Percentiles rank a stretch among this genome's conserved stretches.
These are phyloP conservation scores for Pangasianodon gigas DNA, from an alignment of 2,113 vertebrate genomes.

Conservation along the genomic window DNA sequence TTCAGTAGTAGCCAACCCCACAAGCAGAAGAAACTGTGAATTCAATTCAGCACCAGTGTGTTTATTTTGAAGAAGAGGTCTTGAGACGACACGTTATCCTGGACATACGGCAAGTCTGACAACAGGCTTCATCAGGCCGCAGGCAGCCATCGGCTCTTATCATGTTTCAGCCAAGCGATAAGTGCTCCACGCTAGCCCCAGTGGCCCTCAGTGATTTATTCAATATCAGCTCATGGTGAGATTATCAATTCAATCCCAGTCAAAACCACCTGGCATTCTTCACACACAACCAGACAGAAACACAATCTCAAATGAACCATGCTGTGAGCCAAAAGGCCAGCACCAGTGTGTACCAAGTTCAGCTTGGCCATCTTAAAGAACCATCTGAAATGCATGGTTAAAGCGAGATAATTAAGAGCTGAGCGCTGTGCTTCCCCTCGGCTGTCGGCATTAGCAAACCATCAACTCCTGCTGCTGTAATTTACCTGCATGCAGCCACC, in stretches of 20 bases:
- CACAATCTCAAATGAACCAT: background rate
- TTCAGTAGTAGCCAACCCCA: background rate
- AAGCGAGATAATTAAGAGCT: conserved; percentile 47
- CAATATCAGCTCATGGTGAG: conserved; percentile 34
- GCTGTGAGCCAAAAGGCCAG: background rate
- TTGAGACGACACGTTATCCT: conserved; percentile 51
- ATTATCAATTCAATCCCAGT: conserved; percentile 24
- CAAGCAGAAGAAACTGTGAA: background rate
- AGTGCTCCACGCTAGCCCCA: conserved; percentile 13
- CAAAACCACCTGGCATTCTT: conserved; percentile 34
- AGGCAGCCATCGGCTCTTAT: conserved; percentile 27
- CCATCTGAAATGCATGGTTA: conserved; percentile 25
- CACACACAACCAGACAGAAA: conserved; percentile 19
- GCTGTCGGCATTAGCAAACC: conserved; percentile 29
- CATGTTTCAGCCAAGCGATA: conserved; percentile 38
- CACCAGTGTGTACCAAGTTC: background rate
- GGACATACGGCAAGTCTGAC: conserved; percentile 63
- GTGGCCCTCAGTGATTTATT: conserved; percentile 40
- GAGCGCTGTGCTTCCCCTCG: background rate
- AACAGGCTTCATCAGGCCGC: conserved; percentile 47
- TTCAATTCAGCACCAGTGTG: conserved; percentile 14
- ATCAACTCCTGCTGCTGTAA: conserved; percentile 41
- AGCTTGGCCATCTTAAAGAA: background rate
- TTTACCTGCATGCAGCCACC: conserved; percentile 45
- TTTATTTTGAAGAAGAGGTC: conserved; percentile 32